Conservation (phyloP, 1,140 invertebrate species). For the Drosophila navojoa region DNA sequence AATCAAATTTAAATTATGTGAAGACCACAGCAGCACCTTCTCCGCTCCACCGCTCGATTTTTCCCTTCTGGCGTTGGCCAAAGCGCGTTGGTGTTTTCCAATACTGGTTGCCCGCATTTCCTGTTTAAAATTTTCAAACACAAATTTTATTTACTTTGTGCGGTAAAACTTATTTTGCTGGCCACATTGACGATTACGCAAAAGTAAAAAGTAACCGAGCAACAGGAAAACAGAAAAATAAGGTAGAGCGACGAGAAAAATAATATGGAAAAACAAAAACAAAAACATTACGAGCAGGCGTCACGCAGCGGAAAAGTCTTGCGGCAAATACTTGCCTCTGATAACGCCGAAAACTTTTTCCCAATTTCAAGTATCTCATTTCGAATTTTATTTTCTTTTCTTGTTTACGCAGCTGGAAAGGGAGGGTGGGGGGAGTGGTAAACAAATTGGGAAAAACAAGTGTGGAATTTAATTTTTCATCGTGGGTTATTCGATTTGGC, state of each 20-base stretch:
- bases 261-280: slow-evolving; percentile 57
- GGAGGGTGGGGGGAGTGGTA: not conserved
- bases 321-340: slow-evolving; percentile 41
- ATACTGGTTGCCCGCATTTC: slow-evolving; percentile 44
- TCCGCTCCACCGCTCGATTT: not conserved
- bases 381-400: not conserved
- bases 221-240: slow-evolving; percentile 4
- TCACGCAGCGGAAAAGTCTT: slow-evolving; percentile 27
- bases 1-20: slow-evolving; percentile 57
- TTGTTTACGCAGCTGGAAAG: not conserved
- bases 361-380: slow-evolving; percentile 10
- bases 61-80: too few species aligned
- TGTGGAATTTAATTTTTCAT: slow-evolving; percentile 21
- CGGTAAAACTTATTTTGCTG: slow-evolving; percentile 64
- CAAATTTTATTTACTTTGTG: slow-evolving; percentile 67
- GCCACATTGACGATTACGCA: slow-evolving; percentile 53
- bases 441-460: slow-evolving; percentile 22
- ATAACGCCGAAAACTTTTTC: slow-evolving; percentile 37
- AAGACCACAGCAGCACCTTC: slow-evolving; percentile 5
- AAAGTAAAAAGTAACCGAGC: not conserved
- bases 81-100: not conserved
- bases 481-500: slow-evolving; percentile 1
- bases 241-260: slow-evolving; percentile 36
- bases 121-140: slow-evolving; percentile 63
- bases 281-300: slow-evolving; percentile 68